Base-by-base conservation (phyloP, 2,888 invertebrate species). In the Hemicrepidius hirtus region DNA sequence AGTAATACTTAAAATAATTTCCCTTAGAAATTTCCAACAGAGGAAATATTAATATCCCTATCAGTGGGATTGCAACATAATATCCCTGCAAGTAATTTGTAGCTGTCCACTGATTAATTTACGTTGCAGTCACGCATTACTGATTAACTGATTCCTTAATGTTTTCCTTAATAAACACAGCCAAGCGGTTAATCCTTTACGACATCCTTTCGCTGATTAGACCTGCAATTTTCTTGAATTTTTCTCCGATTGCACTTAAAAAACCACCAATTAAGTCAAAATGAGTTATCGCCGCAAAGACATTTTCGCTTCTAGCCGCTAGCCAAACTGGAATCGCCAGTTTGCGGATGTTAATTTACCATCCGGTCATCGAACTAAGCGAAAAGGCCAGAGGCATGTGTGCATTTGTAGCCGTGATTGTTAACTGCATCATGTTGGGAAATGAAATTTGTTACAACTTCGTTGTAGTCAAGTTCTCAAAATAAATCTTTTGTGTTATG, bases 301-400 rank as follows among this genome's bases (percentile, higher is more conserved):
- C 62, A 60, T 53, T 60, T 40, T 50, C 32, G 37, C 21, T 55
- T 59, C 64, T 74, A 64, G 68, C 68, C 60, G 66, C 71, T 71
- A 67, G 68, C 72, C 64, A 76, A 76, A 77, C 78, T 77, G 77
- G 78, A 77, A 76, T 76, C 75, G 73, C 77, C 41, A 76, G 77
- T 73, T 73, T 73, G 67, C 68, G 71, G 74, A 74, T 74, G 64
- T 74, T 75, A 76, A 74, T 74, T 71, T 71, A 70, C 73, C 65
- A 71, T 66, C 59, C 76, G 78, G 78, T 78, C 78, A 77, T 76
- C 75, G 78, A 76, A 78, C 78, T 60, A 69, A 67, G 50, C 44
- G 49, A 74, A 66, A 71, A 46, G 37, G 40, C 68, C 60, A 9
- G 57, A 40, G 55, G 66, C 44, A 59, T 66, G 50, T 68, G 64